Evolutionary conservation across 2,888 invertebrate species (phyloP).

Genomic region (Acleris laterana): DNA sequence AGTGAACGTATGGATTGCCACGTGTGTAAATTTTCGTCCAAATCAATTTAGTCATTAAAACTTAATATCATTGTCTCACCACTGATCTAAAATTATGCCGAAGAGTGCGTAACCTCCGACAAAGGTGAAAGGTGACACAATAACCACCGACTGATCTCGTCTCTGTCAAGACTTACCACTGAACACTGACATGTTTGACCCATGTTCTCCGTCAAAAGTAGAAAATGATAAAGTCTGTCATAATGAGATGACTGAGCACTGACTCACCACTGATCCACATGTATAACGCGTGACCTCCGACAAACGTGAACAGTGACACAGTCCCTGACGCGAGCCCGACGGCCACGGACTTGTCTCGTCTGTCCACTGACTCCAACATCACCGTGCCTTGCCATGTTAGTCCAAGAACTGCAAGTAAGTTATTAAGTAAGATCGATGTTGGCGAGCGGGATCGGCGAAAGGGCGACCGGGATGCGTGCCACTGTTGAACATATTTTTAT

Average conservation of each 20-base stretch:
- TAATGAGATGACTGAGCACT: too few relatives aligned
- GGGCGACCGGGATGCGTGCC: too few relatives aligned
- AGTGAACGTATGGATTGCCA: too few relatives aligned
- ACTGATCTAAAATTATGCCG: neutral
- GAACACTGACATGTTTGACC: neutral
- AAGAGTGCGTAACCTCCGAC: too few relatives aligned
- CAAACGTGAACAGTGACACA: constrained; percentile 22
- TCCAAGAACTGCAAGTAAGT: constrained; percentile 18
- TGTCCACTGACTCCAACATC: constrained; percentile 24
- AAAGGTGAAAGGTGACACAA: neutral
- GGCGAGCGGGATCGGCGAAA: too few relatives aligned
- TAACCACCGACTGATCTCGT: neutral
- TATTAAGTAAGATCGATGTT: neutral
- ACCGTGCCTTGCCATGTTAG: constrained; percentile 22
- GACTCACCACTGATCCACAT: constrained; percentile 22
- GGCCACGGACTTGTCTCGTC: constrained; percentile 21
- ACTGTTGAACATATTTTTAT: too few relatives aligned
- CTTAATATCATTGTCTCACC: neutral
- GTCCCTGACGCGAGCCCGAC: constrained; percentile 15
- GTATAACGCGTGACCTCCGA: constrained; percentile 20
- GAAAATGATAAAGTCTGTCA: too few relatives aligned
- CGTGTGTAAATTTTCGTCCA: too few relatives aligned
- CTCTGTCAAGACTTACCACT: neutral
- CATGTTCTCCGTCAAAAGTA: too few relatives aligned
- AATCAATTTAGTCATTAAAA: too few relatives aligned